Conservation (phyloP, 2,888 invertebrate genomes). For the Acrobasis repandana region DNA sequence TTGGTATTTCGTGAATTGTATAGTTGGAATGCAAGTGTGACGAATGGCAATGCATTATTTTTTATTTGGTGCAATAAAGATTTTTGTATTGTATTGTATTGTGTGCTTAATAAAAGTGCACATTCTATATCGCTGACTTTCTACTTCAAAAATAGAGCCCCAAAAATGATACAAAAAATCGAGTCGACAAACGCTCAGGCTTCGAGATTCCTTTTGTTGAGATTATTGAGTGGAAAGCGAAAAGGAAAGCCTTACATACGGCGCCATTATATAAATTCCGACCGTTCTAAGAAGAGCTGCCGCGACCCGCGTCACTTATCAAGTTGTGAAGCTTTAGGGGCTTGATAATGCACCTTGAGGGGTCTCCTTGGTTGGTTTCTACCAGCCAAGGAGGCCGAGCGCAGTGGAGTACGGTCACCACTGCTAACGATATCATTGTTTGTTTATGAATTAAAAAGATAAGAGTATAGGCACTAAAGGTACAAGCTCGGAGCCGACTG, state of each 20-base stretch:
- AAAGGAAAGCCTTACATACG: conserved; percentile 46
- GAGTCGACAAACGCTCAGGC: conserved; percentile 12
- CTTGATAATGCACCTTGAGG: neutral
- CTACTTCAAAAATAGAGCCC: too few species aligned
- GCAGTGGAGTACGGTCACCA: conserved; percentile 22
- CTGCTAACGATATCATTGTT: conserved; percentile 19
- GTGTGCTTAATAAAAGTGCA: too few species aligned
- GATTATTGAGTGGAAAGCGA: conserved; percentile 59
- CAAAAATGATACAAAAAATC: conserved; percentile 17
- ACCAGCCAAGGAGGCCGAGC: neutral
- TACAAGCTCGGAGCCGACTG: too few species aligned
- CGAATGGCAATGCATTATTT: too few species aligned
- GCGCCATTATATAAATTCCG: conserved; percentile 19
- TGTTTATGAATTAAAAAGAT: neutral
- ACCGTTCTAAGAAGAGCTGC: conserved; percentile 17
- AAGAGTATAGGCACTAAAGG: too few species aligned
- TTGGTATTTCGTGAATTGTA: too few species aligned
- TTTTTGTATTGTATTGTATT: too few species aligned
- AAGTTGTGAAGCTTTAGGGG: neutral
- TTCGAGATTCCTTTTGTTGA: conserved; percentile 56
- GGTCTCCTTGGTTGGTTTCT: neutral
- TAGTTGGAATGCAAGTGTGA: too few species aligned
- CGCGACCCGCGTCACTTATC: neutral
- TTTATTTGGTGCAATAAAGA: too few species aligned
- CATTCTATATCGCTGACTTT: too few species aligned